Base-by-base conservation (phyloP, 2,888 invertebrate genomes). In the Terebella lapidaria region DNA sequence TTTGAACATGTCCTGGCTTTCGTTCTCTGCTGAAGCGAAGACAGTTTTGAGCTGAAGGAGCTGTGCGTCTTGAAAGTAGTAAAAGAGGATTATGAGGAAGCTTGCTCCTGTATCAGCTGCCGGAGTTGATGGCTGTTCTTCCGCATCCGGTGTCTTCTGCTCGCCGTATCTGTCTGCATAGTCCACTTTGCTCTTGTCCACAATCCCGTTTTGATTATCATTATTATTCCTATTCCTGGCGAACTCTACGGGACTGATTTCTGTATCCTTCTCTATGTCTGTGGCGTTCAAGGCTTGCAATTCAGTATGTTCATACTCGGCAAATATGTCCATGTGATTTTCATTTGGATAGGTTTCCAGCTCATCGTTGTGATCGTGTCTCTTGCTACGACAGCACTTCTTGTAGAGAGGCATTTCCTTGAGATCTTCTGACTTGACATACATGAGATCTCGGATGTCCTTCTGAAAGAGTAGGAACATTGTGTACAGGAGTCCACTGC, bases 391-490 rank as follows among this genome's bases (percentile, higher is more conserved):
- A n/a, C 18, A 5, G 25, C 15, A 18, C 10, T 27, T 20, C 25
- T 52, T n/a, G 27, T 22, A 26, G 53, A 25, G 15, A 5, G 53
- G 35, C 24, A 60, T 54, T 27, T 64, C 57, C 18, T 56, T 27
- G n/a, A 60, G 27, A n/a, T 57, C 28, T 1, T 47, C 54, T 5
- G 59, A 29, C 24, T 60, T 59, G 26, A 56, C 35, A 54, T 65
- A 68, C 47, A 68, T 68, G 28, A 68, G 49, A 45, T 67, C 67
- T n/a, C 68, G 59, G 3, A 67, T 62, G 64, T 68, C 65, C 46
- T 68, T 68, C 62, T 68, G 68, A 54, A 60, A 68, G 20, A 68
- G 62, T 47, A 68, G 58, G 61, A 68, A 68, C 29, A 68, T 45
- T 20, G 58, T 61, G 53, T 67, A 68, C 47, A 67, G 26, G 10